Percentiles rank a stretch among this genome's conserved stretches.
phyloP scores from a whole-genome alignment of 2,113 vertebrate genomes.

The Salminus brasiliensis region DNA sequence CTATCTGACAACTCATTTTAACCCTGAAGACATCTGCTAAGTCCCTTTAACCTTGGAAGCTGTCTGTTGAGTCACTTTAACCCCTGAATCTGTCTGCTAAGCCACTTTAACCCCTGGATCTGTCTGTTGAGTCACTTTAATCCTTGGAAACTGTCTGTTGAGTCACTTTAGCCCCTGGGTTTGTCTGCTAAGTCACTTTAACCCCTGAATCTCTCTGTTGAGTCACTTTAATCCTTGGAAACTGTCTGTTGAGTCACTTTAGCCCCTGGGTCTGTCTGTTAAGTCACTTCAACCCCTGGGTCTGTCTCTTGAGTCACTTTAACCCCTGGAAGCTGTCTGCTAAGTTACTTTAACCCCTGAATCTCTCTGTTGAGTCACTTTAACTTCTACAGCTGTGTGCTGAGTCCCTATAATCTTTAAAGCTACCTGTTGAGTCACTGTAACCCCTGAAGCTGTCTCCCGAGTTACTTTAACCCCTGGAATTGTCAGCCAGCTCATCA shows the following conservation, averaged over 20 bases:
- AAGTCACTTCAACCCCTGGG: background rate
- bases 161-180: no score
- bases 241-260: background rate
- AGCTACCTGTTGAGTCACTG: background rate
- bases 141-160: background rate
- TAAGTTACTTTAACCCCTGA: background rate
- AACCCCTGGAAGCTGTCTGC: background rate
- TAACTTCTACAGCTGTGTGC: background rate
- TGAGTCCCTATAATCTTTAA: no score
- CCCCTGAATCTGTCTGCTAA: no score
- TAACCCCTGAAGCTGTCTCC: no score
- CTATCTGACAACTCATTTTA: background rate
- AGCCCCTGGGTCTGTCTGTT: no score
- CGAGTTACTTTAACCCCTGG: background rate
- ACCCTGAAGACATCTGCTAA: background rate
- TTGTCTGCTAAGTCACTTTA: background rate
- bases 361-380: no score
- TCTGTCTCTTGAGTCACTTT: no score
- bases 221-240: background rate
- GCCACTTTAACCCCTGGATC: background rate
- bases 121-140: background rate
- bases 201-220: no score
- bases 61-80: background rate
- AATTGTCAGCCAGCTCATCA: slow-evolving; percentile 34
- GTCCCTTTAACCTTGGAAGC: background rate